Conservation (phyloP, 2,888 invertebrate genomes). For the Oxycera nigricornis region DNA sequence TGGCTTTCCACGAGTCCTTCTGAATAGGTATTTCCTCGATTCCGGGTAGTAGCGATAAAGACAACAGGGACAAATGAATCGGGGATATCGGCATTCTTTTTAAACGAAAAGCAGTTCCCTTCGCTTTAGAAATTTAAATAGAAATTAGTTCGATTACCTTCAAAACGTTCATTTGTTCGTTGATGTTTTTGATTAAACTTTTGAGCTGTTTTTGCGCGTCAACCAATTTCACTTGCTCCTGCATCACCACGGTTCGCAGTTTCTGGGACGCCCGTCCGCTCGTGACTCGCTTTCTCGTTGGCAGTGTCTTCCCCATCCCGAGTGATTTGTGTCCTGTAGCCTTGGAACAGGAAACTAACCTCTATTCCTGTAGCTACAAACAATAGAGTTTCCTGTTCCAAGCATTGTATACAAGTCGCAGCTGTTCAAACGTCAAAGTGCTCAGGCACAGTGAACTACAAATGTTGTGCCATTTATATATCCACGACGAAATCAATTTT, state of each 20-base stretch:
- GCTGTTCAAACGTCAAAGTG: neutral
- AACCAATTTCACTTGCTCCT: constrained; percentile 41
- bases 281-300: neutral
- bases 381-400: too few relatives aligned
- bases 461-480: too few relatives aligned
- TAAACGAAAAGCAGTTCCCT: too few relatives aligned
- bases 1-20: too few relatives aligned
- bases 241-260: constrained; percentile 6
- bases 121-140: neutral
- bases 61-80: too few relatives aligned
- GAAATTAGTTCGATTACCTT: constrained; percentile 39
- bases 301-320: neutral
- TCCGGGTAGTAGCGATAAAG: too few relatives aligned
- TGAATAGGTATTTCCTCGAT: too few relatives aligned
- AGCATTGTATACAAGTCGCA: neutral
- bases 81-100: too few relatives aligned
- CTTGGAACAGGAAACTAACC: too few relatives aligned
- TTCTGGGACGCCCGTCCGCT: neutral
- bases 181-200: constrained; percentile 20
- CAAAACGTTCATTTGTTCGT: constrained; percentile 41
- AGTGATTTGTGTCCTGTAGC: too few relatives aligned
- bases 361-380: neutral
- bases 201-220: constrained; percentile 34
- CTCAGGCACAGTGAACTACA: neutral
- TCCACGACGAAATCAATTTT: too few relatives aligned